A percentile compares a stretch with the other conserved stretches of the same genome.
Conservation (phyloP, 1,140 invertebrate species). For the Papilio helenus region DNA sequence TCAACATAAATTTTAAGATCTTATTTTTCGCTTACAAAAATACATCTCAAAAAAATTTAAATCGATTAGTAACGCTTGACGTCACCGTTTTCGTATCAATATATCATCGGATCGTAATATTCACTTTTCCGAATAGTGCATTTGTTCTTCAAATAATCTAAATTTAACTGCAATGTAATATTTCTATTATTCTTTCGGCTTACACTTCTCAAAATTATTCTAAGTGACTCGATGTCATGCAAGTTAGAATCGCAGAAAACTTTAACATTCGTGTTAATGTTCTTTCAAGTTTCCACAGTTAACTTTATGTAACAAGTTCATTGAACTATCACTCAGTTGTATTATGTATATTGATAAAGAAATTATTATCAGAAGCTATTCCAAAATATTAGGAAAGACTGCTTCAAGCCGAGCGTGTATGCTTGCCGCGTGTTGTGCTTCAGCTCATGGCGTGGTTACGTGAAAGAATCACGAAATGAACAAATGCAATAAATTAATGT, state of each 20-base stretch:
- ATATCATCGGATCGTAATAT: slow-evolving; percentile 1
- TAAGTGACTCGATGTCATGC: neutral
- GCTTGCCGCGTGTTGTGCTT: neutral
- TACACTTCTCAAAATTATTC: neutral
- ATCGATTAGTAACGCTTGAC: neutral
- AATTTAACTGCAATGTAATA: neutral
- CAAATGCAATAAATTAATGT: slow-evolving; percentile 43
- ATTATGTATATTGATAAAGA: neutral
- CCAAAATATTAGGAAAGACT: neutral
- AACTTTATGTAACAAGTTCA: slow-evolving; percentile 4
- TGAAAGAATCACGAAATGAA: neutral
- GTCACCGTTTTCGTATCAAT: slow-evolving; percentile 6
- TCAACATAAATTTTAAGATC: slow-evolving; percentile 17
- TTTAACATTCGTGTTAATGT: slow-evolving; percentile 11
- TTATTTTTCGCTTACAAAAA: neutral
- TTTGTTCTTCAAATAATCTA: neutral
- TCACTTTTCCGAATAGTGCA: neutral
- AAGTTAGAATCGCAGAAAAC: neutral
- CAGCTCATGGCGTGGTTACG: neutral
- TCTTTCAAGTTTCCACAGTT: neutral
- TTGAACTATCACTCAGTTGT: neutral
- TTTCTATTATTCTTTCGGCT: neutral
- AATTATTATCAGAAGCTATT: neutral
- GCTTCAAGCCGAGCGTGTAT: neutral
- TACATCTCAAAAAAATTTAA: slow-evolving; percentile 10